Percentiles rank a stretch among this genome's conserved stretches.
Evolutionary conservation across 2,888 invertebrate species (phyloP).

Genomic region (Leucania comma): DNA sequence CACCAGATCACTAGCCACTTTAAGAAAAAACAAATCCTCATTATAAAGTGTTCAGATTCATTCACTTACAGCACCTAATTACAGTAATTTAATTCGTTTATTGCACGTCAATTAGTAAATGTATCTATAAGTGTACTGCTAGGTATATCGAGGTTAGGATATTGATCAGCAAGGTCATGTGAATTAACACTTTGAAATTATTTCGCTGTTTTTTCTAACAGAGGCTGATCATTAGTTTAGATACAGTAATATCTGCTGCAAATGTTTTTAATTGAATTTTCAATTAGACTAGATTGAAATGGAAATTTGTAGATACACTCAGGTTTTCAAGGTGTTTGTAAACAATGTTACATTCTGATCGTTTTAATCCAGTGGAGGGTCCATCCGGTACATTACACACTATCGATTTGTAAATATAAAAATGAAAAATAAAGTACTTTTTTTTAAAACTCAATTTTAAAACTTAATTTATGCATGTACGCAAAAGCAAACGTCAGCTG

Average conservation of each 20-base stretch:
- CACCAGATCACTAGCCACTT: not conserved
- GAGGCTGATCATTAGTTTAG: not conserved
- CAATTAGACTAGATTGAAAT: not conserved
- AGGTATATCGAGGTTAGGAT: constrained; percentile 33
- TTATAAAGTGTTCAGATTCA: not conserved
- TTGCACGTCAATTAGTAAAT: constrained; percentile 36
- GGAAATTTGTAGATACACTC: too few relatives aligned
- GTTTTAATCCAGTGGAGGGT: too few relatives aligned
- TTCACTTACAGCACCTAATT: constrained; percentile 18
- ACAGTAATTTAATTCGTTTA: constrained; percentile 22
- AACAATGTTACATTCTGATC: too few relatives aligned
- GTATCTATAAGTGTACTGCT: constrained; percentile 23
- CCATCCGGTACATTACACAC: too few relatives aligned
- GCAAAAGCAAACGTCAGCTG: too few relatives aligned
- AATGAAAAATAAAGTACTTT: too few relatives aligned
- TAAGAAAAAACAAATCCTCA: not conserved
- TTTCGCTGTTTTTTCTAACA: constrained; percentile 26
- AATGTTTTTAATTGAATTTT: not conserved
- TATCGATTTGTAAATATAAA: too few relatives aligned
- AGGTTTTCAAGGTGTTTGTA: too few relatives aligned
- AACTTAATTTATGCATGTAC: too few relatives aligned
- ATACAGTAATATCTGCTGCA: constrained; percentile 5
- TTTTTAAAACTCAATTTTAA: too few relatives aligned
- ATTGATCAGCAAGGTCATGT: constrained; percentile 37
- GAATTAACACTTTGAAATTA: constrained; percentile 29